Percentiles rank a stretch among this genome's conserved stretches.
These are phyloP conservation scores for Sinocyclocheilus rhinocerous DNA, from an alignment of 2,113 vertebrate species.

Conservation along the genomic window DNA sequence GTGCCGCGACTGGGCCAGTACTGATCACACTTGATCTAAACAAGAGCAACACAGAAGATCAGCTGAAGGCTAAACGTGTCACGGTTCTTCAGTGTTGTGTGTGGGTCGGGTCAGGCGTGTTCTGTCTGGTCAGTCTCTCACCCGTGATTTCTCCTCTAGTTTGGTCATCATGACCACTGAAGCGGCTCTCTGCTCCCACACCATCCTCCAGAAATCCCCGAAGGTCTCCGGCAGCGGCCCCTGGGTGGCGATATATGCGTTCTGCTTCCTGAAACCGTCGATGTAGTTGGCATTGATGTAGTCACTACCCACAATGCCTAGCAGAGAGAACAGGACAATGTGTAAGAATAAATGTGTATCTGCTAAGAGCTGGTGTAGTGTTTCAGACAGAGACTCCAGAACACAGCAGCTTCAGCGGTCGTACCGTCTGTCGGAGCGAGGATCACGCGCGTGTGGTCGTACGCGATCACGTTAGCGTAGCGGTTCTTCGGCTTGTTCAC, in stretches of 20 bases:
- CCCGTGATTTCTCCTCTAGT: conserved; percentile 67
- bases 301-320: conserved; percentile 93
- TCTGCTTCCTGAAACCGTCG: conserved; percentile 96
- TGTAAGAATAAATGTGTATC: neutral
- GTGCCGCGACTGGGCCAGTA: conserved; percentile 95
- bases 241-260: conserved; percentile 97
- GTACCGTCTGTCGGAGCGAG: conserved; percentile 90
- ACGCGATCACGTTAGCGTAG: conserved; percentile 95
- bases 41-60: neutral
- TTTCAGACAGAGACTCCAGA: neutral
- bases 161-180: conserved; percentile 99
- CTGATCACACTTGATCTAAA: conserved; percentile 92
- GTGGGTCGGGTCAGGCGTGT: neutral
- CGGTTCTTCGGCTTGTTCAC: conserved; percentile 98
- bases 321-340: neutral
- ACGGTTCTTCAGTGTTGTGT: neutral
- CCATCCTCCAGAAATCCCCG: conserved; percentile 98
- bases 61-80: no score
- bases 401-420: neutral
- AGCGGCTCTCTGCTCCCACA: conserved; percentile 96
- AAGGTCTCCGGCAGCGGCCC: conserved; percentile 94
- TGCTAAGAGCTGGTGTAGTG: neutral
- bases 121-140: conserved; percentile 21
- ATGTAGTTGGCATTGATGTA: conserved; percentile 99
- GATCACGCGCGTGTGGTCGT: conserved; percentile 93